Percentiles rank a stretch among this genome's conserved stretches.
These are phyloP conservation scores for Drosophila leonis DNA, from an alignment of 2,888 invertebrate genomes.

Conservation along the genomic window DNA sequence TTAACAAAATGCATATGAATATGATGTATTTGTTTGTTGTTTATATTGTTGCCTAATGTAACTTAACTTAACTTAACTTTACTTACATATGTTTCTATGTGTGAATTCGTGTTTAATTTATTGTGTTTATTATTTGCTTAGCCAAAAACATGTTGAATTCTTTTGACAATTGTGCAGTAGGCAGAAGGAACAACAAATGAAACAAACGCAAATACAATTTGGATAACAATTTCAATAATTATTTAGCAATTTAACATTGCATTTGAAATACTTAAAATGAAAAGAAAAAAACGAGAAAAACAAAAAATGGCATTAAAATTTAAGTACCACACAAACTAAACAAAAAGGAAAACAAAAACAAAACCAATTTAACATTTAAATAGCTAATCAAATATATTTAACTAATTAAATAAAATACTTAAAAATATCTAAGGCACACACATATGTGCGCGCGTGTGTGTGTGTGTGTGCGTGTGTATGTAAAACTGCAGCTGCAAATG, in stretches of 20 bases:
- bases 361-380: constrained; percentile 56
- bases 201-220: neutral
- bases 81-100: constrained; percentile 22
- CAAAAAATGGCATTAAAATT: constrained; percentile 6
- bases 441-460: neutral
- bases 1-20: constrained; percentile 13
- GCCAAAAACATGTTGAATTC: constrained; percentile 22
- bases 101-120: constrained; percentile 41
- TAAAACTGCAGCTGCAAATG: constrained; percentile 12
- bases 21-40: constrained; percentile 28
- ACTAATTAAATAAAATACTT: constrained; percentile 51
- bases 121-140: constrained; percentile 44
- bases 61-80: constrained; percentile 33
- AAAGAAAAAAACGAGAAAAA: neutral
- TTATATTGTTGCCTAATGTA: constrained; percentile 58
- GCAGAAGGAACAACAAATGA: neutral
- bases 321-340: constrained; percentile 16
- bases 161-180: neutral
- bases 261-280: constrained; percentile 48
- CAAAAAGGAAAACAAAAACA: constrained; percentile 8
- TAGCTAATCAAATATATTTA: constrained; percentile 71
- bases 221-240: constrained; percentile 14
- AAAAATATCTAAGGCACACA: constrained; percentile 28
- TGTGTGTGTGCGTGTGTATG: neutral
- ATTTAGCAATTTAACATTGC: constrained; percentile 48